A percentile compares a stretch with the other conserved stretches of the same genome.
phyloP scores from a whole-genome alignment of 2,888 invertebrate species.

The Agriopis aurantiaria region DNA sequence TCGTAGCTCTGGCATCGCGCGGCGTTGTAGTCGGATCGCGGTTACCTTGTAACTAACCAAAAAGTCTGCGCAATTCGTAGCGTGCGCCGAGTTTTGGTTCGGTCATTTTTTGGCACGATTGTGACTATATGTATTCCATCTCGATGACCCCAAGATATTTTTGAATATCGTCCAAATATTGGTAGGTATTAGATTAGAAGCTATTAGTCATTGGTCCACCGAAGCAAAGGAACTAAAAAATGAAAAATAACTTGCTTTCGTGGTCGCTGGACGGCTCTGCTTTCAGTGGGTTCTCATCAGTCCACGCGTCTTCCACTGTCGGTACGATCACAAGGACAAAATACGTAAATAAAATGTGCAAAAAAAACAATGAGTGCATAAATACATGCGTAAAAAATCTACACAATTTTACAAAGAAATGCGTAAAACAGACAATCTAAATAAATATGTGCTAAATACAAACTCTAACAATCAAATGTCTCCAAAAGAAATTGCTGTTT shows the following conservation, averaged over 20 bases:
- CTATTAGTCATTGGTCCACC: neutral
- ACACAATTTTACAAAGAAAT: neutral
- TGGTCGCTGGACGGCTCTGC: slow-evolving; percentile 14
- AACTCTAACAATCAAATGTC: neutral
- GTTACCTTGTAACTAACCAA: too few species aligned
- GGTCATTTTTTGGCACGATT: too few species aligned
- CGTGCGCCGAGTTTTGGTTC: too few species aligned
- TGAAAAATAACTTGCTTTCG: slow-evolving; percentile 14
- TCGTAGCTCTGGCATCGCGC: too few species aligned
- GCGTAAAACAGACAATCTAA: neutral
- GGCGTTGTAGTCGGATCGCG: too few species aligned
- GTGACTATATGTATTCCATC: neutral
- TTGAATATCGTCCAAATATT: neutral
- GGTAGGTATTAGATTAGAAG: neutral
- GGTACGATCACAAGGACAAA: neutral
- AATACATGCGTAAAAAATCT: neutral
- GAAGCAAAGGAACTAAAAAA: slow-evolving; percentile 8
- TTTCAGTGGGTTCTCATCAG: neutral
- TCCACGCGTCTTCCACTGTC: slow-evolving; percentile 7
- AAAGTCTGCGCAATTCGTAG: too few species aligned
- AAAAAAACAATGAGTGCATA: slow-evolving; percentile 10
- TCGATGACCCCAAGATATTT: neutral
- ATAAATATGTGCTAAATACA: neutral
- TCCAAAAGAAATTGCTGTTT: neutral
- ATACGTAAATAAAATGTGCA: slow-evolving; percentile 12